Percentiles rank a stretch among this genome's conserved stretches.
These are phyloP conservation scores for Urocyon cinereoargenteus DNA, from an alignment of 2,797 vertebrate species.

Conservation along the genomic window DNA sequence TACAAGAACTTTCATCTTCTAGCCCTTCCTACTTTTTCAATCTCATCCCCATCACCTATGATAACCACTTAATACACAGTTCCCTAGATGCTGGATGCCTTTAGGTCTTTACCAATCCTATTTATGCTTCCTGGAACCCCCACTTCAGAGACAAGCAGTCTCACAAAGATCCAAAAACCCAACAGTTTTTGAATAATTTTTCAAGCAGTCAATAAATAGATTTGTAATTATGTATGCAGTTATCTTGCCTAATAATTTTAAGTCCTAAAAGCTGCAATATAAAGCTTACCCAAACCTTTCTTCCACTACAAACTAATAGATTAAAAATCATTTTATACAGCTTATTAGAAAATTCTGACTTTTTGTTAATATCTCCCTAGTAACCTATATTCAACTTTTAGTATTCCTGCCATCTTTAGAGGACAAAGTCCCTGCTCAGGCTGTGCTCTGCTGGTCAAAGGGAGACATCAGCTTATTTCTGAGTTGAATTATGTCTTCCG, in stretches of 20 bases:
- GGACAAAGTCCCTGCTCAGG: not conserved
- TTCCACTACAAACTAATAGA: not conserved
- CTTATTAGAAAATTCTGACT: not conserved
- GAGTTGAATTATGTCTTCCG: constrained; percentile 37
- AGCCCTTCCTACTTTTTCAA: not conserved
- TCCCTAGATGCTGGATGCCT: not conserved
- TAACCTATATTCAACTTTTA: not conserved
- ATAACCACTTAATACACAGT: not conserved
- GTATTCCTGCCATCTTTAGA: not conserved
- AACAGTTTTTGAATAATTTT: not conserved
- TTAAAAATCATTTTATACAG: not conserved
- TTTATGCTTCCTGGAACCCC: not conserved
- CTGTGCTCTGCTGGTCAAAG: not conserved
- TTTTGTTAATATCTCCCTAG: not conserved
- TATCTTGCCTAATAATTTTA: constrained; percentile 3
- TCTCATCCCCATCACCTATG: not conserved
- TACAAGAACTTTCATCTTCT: not conserved
- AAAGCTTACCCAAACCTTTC: not conserved
- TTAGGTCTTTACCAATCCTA: not conserved
- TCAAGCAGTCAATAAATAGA: constrained; percentile 16
- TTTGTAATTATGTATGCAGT: not conserved
- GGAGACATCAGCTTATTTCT: constrained; percentile 28
- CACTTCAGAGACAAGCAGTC: not conserved
- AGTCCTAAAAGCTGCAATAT: not conserved
- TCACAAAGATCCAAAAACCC: not conserved